Evolutionary conservation across 2,888 invertebrate genomes (phyloP).

Genomic region (Drosophila parthenogenetica): DNA sequence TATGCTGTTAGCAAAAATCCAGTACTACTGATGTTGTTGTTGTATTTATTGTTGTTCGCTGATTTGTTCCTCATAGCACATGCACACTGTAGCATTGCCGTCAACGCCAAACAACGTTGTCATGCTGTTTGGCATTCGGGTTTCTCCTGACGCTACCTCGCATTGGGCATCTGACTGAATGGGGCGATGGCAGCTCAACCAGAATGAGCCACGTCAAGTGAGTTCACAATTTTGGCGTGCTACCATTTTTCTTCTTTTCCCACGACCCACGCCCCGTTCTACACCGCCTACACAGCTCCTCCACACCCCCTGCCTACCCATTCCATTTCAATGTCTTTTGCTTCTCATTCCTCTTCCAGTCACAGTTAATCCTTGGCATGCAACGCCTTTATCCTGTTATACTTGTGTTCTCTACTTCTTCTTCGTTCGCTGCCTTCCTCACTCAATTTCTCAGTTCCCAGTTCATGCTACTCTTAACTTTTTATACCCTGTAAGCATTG

Average conservation of each 20-base stretch:
- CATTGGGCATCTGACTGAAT: background rate
- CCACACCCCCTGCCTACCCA: slow-evolving; percentile 10
- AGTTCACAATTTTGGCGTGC: slow-evolving; percentile 81
- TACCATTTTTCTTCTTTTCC: slow-evolving; percentile 76
- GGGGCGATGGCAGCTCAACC: slow-evolving; percentile 57
- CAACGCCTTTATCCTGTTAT: slow-evolving; percentile 81
- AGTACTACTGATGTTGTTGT: slow-evolving; percentile 26
- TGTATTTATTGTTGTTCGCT: slow-evolving; percentile 21
- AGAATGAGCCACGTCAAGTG: slow-evolving; percentile 81
- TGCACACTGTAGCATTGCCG: slow-evolving; percentile 41
- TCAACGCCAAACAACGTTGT: slow-evolving; percentile 71
- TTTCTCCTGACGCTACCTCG: slow-evolving; percentile 4
- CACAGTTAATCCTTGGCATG: slow-evolving; percentile 78
- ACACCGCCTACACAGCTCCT: slow-evolving; percentile 1
- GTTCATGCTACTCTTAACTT: slow-evolving; percentile 21
- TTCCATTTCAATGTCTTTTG: background rate
- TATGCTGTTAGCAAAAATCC: slow-evolving; percentile 65
- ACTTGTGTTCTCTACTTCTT: slow-evolving; percentile 64
- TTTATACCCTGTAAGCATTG: slow-evolving; percentile 31
- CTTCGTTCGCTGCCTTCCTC: background rate
- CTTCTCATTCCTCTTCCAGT: background rate
- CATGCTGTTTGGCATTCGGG: slow-evolving; percentile 63
- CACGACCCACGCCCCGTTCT: slow-evolving; percentile 9
- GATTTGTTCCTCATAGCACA: slow-evolving; percentile 46
- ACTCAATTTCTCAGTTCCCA: slow-evolving; percentile 7